Conservation (phyloP, 92 coral and sea anemone species). For the Actinostola sp. region DNA sequence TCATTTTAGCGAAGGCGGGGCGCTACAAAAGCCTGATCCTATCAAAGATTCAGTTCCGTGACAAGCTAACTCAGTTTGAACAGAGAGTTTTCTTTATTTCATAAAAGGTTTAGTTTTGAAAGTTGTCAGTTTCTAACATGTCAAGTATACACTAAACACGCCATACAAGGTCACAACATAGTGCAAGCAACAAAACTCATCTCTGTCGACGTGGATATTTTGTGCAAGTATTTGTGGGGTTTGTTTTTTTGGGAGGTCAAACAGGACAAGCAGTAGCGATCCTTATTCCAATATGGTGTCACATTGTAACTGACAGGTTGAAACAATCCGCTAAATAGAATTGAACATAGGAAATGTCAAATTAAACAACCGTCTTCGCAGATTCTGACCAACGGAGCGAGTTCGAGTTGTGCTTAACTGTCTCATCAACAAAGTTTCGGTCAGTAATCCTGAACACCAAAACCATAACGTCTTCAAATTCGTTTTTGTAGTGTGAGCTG, state of each 20-base stretch:
- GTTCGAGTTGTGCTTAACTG: not conserved
- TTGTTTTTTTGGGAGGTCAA: slow-evolving; percentile 66
- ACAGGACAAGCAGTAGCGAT: slow-evolving; percentile 52
- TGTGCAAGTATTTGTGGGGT: slow-evolving; percentile 1
- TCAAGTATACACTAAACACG: not conserved
- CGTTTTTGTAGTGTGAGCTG: slow-evolving; percentile 6
- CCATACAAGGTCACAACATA: not conserved
- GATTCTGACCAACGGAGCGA: slow-evolving; percentile 13
- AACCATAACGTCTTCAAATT: slow-evolving; percentile 6
- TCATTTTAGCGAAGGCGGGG: too few relatives aligned
- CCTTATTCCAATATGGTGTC: slow-evolving; percentile 77
- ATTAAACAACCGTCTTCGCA: slow-evolving; percentile 46
- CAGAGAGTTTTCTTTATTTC: not conserved
- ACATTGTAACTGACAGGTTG: slow-evolving; percentile 71
- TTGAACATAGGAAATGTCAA: slow-evolving; percentile 68
- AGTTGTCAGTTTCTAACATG: not conserved
- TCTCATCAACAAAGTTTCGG: not conserved
- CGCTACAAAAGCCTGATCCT: too few relatives aligned
- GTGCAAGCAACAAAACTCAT: not conserved
- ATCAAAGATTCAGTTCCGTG: too few relatives aligned
- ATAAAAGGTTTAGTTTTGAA: too few relatives aligned
- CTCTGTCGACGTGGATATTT: slow-evolving; percentile 16
- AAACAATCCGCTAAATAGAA: slow-evolving; percentile 79
- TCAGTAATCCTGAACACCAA: not conserved
- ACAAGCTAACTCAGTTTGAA: too few relatives aligned